phyloP scores from a whole-genome alignment of 2,797 vertebrate genomes.

The Coracias cyanogaster region DNA sequence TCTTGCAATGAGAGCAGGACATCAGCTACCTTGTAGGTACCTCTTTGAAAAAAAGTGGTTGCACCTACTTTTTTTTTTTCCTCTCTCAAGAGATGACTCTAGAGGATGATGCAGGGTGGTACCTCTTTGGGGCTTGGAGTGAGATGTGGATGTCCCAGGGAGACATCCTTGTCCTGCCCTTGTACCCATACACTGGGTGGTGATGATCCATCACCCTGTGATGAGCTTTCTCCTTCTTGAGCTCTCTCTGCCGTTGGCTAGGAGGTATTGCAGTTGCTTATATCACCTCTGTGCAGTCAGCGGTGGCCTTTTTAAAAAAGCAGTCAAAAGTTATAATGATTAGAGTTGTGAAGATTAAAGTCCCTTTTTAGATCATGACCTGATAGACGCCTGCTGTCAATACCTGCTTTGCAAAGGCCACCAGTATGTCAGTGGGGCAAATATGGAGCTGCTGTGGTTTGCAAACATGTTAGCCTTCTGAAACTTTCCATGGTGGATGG shows the following conservation, averaged over 20 bases:
- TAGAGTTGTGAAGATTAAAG: background rate
- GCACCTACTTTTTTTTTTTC: background rate
- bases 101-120: background rate
- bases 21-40: background rate
- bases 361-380: background rate
- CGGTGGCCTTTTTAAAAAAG: background rate
- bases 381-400: background rate
- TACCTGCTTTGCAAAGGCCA: background rate
- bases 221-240: slow-evolving; percentile 29
- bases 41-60: background rate
- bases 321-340: background rate
- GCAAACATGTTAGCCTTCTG: background rate
- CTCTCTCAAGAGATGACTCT: background rate
- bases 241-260: slow-evolving; percentile 66
- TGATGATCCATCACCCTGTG: background rate
- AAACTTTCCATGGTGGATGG: slow-evolving; percentile 1
- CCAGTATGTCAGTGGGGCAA: background rate
- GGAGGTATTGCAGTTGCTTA: background rate
- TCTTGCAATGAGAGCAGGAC: background rate
- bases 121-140: background rate
- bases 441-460: background rate
- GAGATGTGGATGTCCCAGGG: background rate
- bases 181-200: background rate
- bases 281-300: background rate
- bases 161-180: background rate